A percentile compares a stretch with the other conserved stretches of the same genome.
Conservation (phyloP, 2,113 vertebrate genomes). For the Poeciliopsis occidentalis region DNA sequence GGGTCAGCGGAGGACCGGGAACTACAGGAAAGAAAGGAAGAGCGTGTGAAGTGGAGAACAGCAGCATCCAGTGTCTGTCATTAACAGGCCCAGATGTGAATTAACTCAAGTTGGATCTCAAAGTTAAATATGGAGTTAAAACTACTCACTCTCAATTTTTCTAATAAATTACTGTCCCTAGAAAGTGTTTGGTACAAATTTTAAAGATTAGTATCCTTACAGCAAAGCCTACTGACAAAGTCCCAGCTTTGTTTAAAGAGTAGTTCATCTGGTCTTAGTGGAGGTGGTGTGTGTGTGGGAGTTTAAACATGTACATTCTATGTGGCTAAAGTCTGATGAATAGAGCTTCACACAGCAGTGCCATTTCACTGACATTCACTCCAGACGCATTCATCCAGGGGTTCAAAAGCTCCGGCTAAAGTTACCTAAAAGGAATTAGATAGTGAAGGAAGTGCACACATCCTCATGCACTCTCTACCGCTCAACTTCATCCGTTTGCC, state of each 20-base stretch:
- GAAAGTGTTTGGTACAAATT: neutral
- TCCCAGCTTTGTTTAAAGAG: neutral
- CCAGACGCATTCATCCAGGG: slow-evolving; percentile 65
- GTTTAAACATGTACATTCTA: slow-evolving; percentile 7
- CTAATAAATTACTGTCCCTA: neutral
- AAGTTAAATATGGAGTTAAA: slow-evolving; percentile 1
- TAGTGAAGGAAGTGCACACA: slow-evolving; percentile 30
- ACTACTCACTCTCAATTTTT: neutral
- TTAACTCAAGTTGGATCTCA: neutral
- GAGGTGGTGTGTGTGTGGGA: slow-evolving; percentile 5
- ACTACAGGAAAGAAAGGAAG: slow-evolving; percentile 65
- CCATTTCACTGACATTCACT: slow-evolving; percentile 76
- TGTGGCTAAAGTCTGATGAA: slow-evolving; percentile 61
- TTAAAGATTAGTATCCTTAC: neutral
- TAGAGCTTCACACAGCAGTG: slow-evolving; percentile 71
- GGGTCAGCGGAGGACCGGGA: slow-evolving; percentile 81
- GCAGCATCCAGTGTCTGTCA: neutral
- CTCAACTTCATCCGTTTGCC: slow-evolving; percentile 10
- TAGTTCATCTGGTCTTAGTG: neutral
- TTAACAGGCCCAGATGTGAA: neutral
- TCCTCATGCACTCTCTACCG: slow-evolving; percentile 8
- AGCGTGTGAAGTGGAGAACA: slow-evolving; percentile 11
- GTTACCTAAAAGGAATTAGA: slow-evolving; percentile 71
- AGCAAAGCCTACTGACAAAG: neutral
- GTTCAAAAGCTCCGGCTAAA: slow-evolving; percentile 70